phyloP scores from a whole-genome alignment of 2,113 vertebrate species.

The Leptobrachium ailaonicum region DNA sequence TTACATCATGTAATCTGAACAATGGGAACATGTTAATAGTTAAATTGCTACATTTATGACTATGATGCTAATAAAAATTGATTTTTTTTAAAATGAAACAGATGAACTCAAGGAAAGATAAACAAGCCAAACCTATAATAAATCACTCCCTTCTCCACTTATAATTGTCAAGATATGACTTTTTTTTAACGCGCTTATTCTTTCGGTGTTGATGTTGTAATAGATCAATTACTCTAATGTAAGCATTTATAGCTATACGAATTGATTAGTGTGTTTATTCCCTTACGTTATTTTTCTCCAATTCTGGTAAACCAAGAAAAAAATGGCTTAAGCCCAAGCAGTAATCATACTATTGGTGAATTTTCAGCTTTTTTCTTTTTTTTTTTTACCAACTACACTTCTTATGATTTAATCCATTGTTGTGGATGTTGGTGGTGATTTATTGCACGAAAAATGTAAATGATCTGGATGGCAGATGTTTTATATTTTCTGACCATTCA shows the following conservation, averaged over 20 bases:
- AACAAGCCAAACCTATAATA: conserved; percentile 59
- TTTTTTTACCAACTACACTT: conserved; percentile 68
- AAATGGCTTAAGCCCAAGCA: conserved; percentile 56
- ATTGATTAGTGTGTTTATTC: conserved; percentile 53
- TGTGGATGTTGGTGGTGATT: conserved; percentile 87
- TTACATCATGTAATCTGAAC: conserved; percentile 41
- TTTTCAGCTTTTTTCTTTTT: conserved; percentile 55
- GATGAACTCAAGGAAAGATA: conserved; percentile 62
- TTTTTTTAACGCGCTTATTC: conserved; percentile 62
- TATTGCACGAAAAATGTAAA: conserved; percentile 88
- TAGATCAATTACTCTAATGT: conserved; percentile 59
- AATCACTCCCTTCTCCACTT: conserved; percentile 59
- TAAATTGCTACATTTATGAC: conserved; percentile 53
- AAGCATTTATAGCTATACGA: conserved; percentile 54
- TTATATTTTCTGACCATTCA: conserved; percentile 98
- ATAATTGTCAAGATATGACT: conserved; percentile 64
- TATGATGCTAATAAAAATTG: conserved; percentile 56
- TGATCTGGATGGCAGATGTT: conserved; percentile 97
- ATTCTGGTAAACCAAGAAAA: conserved; percentile 17
- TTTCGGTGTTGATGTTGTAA: conserved; percentile 58
- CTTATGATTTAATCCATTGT: conserved; percentile 75
- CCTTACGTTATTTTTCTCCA: conserved; percentile 32
- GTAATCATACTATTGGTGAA: conserved; percentile 59
- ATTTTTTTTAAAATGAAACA: conserved; percentile 63
- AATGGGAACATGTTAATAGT: conserved; percentile 35